Base-by-base conservation (phyloP, 2,888 invertebrate genomes). In the Leptinotarsa juncta region DNA sequence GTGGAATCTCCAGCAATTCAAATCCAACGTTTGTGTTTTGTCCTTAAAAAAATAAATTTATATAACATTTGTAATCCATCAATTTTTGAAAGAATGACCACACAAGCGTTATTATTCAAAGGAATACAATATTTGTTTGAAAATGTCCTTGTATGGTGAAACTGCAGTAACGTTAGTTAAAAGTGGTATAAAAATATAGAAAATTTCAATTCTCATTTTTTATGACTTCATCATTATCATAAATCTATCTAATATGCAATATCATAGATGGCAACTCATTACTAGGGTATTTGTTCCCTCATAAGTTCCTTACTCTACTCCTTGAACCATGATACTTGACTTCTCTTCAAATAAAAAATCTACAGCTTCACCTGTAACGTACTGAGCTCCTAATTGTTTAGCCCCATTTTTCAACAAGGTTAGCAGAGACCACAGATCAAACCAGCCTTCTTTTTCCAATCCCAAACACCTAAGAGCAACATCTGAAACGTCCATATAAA, bases 391-490 rank as follows among this genome's bases (percentile, higher is more conserved):
- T 77, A 94, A 89, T 42, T 92, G 90, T 26, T 90, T 86, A 50
- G 96, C 94, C 86, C 95, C 96, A 65, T 90, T 90, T 83, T 94
- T 92, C 16, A 97, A 90, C 1, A 95, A 94, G 78, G 90, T 90
- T 20, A 98, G 88, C 7, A 98, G 87, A 1, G 93, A 90, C 94
- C 95, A 95, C 0, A 98, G 94, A 89, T 99, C 97, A 88, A 99
- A 97, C 91, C 95, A 95, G 32, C 99, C 99, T 89, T 99, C 98
- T 81, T 94, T 94, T 85, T 96, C 94, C 10, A 94, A 83, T 0
- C 97, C 97, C 81, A 80, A 65, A 82, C 95, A 94, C 26, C 93
- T 96, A 51, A 95, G 83, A 78, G 92, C 94, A 50, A 99, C 90
- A 80, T 93, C 97, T 55, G 94, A 91, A 0, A 93, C 92, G 84